These are phyloP conservation scores for Xenops minutus DNA, from an alignment of 2,797 vertebrate species.

Conservation along the genomic window DNA sequence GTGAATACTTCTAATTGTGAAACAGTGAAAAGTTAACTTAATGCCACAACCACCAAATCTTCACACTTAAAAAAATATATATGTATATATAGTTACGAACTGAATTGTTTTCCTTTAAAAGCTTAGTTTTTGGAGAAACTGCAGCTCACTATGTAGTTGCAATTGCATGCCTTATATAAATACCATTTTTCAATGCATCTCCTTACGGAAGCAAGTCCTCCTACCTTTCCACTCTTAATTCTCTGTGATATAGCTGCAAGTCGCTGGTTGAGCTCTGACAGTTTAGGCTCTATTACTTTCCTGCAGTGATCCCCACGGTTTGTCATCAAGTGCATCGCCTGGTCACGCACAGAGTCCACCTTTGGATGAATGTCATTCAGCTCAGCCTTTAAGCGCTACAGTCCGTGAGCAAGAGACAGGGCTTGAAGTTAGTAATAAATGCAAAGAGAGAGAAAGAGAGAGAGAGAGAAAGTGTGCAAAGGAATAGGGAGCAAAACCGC, in stretches of 20 bases:
- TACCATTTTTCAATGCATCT: conserved; percentile 32
- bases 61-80: not conserved
- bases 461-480: conserved; percentile 66
- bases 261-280: conserved; percentile 87
- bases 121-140: not conserved
- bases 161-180: not conserved
- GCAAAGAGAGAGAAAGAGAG: conserved; percentile 50
- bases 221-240: conserved; percentile 89
- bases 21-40: not conserved
- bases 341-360: conserved; percentile 85
- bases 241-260: conserved; percentile 85
- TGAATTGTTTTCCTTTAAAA: conserved; percentile 15
- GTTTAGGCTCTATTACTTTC: conserved; percentile 86
- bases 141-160: not conserved
- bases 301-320: conserved; percentile 90
- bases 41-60: rapidly evolving
- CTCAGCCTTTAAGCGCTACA: conserved; percentile 90
- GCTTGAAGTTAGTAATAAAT: conserved; percentile 77
- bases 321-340: conserved; percentile 89
- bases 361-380: conserved; percentile 87
- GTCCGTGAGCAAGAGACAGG: conserved; percentile 78
- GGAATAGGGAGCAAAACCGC: conserved; percentile 64
- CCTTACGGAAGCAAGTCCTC: conserved; percentile 64
- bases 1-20: not conserved
- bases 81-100: not conserved